Conservation (phyloP, 2,113 vertebrate genomes). For the Sylvilagus bachmani region DNA sequence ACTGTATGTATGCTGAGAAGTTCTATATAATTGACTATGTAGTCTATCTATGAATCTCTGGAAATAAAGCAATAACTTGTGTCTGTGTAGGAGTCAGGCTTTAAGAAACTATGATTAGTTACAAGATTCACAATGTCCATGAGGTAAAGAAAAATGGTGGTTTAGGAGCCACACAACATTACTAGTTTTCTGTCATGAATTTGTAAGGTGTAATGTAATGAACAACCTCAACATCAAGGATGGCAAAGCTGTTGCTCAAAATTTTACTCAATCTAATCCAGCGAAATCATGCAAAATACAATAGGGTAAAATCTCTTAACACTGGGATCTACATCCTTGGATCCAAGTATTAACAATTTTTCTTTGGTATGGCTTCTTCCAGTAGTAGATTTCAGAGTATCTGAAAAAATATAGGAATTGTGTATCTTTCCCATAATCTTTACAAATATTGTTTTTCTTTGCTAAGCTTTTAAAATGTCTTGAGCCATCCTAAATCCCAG, state of each 20-base stretch:
- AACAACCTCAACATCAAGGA: not conserved
- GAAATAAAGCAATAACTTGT: not conserved
- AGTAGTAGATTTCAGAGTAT: constrained; percentile 19
- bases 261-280: not conserved
- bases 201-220: not conserved
- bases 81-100: not conserved
- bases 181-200: not conserved
- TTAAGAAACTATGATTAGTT: not conserved
- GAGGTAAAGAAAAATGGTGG: not conserved
- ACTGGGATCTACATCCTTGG: not conserved
- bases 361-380: not conserved
- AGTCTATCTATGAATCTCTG: not conserved
- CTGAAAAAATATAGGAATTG: not conserved
- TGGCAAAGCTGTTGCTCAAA: not conserved
- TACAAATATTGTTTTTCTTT: constrained; percentile 31
- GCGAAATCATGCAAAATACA: not conserved
- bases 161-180: not conserved
- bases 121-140: not conserved
- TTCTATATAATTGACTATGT: not conserved
- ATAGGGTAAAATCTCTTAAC: not conserved
- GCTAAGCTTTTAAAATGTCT: constrained; percentile 35
- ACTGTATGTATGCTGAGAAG: not conserved
- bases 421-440: constrained; percentile 51
- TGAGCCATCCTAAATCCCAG: constrained; percentile 15
- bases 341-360: constrained; percentile 21